Base-by-base conservation (phyloP, 2,888 invertebrate species). In the Ditula angustiorana region DNA sequence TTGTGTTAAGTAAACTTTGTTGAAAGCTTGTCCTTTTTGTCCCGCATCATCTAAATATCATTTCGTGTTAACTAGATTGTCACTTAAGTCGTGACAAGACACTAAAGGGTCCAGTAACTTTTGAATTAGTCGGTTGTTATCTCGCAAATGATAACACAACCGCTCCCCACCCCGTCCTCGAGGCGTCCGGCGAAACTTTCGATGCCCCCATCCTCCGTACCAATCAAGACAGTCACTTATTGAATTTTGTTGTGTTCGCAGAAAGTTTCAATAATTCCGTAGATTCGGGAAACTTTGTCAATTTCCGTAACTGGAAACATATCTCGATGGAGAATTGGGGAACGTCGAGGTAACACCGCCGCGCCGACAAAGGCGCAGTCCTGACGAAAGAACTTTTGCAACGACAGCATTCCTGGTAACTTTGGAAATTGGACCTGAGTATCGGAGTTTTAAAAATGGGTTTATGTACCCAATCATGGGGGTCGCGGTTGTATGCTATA, bases 161-260 rank as follows among this genome's bases (percentile, higher is more conserved):
- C 56, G 28, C 56, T 30, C 30, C 21, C 13, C 41, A 24, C 21
- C 59, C 59, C 2, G 26, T 26, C 19, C 30, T 11, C 16, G 4
- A 35, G 26, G 33, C 46, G n/a, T 46, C 16, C 46, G 11, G 13
- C 11, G 11, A 23, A 56, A 21, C 49, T 23, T 10, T 21, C 16
- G 10, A 16, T 11, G 16, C 33, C 35, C 35, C 70, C 67, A 68
- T 70, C 68, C 67, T 53, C 67, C 41, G 69, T 68, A 82, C 87
- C 87, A 90, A 92, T 91, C 90, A 90, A 84, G 87, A 86, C 87
- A 87, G 87, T 89, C 90, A 88, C 88, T 90, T 91, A 92, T 91
- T 90, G 89, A 92, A 90, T 92, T 88, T 88, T 90, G 91, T 90
- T 90, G 90, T 90, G 88, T 82, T 83, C 87, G 79, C 82, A 78